These are phyloP conservation scores for Zoanthus gigantus DNA, from an alignment of 92 coral and sea anemone species.

Conservation along the genomic window DNA sequence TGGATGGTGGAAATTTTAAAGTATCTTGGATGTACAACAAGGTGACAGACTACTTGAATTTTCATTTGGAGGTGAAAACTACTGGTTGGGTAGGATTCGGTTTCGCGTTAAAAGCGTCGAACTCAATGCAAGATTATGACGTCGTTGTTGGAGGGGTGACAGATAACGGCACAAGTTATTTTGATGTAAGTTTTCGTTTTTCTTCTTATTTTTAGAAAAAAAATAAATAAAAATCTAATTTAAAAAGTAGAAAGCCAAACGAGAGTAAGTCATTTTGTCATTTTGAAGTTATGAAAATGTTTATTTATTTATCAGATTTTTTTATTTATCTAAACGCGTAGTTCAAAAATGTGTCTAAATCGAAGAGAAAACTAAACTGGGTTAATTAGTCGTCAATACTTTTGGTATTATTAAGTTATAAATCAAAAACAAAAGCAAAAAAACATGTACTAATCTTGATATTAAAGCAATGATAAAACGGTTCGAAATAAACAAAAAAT, in stretches of 20 bases:
- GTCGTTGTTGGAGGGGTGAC: constrained; percentile 7
- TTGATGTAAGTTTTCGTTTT: neutral
- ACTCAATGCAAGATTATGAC: constrained; percentile 12
- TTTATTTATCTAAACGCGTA: too few species aligned
- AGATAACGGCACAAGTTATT: neutral
- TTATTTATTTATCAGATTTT: too few species aligned
- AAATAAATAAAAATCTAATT: neutral
- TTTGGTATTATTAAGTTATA: too few species aligned
- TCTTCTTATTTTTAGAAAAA: neutral
- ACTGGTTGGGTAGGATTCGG: constrained; percentile 43
- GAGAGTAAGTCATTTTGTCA: too few species aligned
- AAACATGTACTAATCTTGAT: too few species aligned
- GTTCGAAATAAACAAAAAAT: too few species aligned
- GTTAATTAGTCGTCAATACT: too few species aligned
- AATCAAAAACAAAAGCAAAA: too few species aligned
- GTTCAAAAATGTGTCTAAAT: too few species aligned
- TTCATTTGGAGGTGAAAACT: constrained; percentile 8
- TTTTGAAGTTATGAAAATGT: too few species aligned
- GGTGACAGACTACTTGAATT: neutral
- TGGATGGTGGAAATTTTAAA: constrained; percentile 20
- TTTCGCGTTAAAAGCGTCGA: constrained; percentile 2
- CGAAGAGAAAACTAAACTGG: too few species aligned
- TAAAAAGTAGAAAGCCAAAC: neutral
- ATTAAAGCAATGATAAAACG: too few species aligned
- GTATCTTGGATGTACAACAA: constrained; percentile 29